Evolutionary conservation across 2,113 vertebrate genomes (phyloP).

Genomic region (Melanocharis versteri): DNA sequence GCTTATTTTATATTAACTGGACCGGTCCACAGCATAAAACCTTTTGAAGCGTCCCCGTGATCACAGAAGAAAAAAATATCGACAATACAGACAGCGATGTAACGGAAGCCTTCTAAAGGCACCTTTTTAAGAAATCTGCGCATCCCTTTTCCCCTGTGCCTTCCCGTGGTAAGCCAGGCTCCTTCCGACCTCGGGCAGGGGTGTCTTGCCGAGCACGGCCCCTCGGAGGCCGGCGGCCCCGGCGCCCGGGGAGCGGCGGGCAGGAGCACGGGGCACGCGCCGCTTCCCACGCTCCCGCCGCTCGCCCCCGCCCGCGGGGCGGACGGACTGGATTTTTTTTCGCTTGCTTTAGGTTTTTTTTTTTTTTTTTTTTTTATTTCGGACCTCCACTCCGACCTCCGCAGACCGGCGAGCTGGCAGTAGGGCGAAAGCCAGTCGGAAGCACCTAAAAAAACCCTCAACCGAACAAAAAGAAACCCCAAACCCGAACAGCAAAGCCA

Average conservation of each 20-base stretch:
- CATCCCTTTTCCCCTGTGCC: fast-evolving
- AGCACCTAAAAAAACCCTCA: not conserved
- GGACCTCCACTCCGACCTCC: too few relatives aligned
- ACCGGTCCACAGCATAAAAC: fast-evolving
- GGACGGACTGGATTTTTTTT: not conserved
- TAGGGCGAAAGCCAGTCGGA: not conserved
- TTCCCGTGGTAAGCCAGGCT: not conserved
- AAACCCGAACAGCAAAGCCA: too few relatives aligned
- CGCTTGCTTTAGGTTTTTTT: too few relatives aligned
- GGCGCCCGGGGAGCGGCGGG: not conserved
- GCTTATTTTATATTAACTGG: not conserved
- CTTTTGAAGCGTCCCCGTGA: fast-evolving
- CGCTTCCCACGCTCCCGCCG: not conserved
- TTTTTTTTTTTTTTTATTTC: not conserved
- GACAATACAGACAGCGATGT: fast-evolving
- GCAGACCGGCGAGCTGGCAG: not conserved
- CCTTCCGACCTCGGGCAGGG: fast-evolving
- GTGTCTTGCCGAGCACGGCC: not conserved
- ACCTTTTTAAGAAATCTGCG: fast-evolving
- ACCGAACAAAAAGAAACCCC: too few relatives aligned
- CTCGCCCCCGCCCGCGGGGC: not conserved
- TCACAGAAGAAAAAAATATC: not conserved
- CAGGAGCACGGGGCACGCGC: not conserved
- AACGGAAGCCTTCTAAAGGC: not conserved
- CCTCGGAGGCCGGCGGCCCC: fast-evolving